Conservation (phyloP, 2,888 invertebrate species). For the Exocentrus adspersus region DNA sequence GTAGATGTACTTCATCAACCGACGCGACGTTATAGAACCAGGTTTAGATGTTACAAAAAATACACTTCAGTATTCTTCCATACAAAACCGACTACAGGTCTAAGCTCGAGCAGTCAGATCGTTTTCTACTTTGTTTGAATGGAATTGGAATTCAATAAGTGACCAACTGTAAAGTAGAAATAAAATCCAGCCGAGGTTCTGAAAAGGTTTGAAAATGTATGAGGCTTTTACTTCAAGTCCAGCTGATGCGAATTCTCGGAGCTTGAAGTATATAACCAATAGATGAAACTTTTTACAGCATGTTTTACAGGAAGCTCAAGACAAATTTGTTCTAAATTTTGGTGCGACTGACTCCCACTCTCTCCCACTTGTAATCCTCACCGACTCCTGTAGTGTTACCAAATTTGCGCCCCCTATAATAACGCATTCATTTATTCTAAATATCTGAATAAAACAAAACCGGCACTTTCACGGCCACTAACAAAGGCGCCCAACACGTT, state of each 20-base stretch:
- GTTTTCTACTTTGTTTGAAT: not conserved
- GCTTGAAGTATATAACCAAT: conserved; percentile 39
- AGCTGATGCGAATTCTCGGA: conserved; percentile 15
- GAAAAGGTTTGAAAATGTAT: not conserved
- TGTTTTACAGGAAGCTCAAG: too few species aligned
- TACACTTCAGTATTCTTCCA: too few species aligned
- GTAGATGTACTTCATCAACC: conserved; percentile 5
- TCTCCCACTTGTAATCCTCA: too few species aligned
- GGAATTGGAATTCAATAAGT: not conserved
- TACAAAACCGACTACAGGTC: not conserved
- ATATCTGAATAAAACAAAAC: conserved; percentile 46
- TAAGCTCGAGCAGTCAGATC: not conserved
- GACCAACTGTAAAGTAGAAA: not conserved
- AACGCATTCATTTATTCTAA: conserved; percentile 46
- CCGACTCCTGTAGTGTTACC: too few species aligned
- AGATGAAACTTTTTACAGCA: too few species aligned
- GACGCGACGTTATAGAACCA: too few species aligned
- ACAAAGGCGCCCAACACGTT: conserved; percentile 44
- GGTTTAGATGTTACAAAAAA: too few species aligned
- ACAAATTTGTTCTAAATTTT: too few species aligned
- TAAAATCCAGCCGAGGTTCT: not conserved
- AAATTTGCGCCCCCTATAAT: not conserved
- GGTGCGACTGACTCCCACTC: too few species aligned
- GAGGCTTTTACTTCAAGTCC: conserved; percentile 12
- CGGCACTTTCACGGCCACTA: conserved; percentile 44